These are phyloP conservation scores for Spialia ferax DNA, from an alignment of 2,888 invertebrate genomes.

Conservation along the genomic window DNA sequence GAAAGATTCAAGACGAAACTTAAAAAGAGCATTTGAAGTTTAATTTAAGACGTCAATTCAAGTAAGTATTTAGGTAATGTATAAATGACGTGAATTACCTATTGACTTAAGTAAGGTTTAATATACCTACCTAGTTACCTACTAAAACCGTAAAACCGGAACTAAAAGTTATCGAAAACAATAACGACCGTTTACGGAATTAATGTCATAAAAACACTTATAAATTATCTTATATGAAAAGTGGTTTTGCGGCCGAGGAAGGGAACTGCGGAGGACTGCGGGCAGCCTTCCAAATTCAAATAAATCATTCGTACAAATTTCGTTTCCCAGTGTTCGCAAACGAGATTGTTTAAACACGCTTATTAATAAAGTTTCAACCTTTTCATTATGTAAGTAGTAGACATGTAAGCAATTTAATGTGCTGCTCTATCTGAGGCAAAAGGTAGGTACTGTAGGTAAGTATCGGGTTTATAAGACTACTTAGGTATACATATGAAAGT, in stretches of 20 bases:
- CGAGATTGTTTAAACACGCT: conserved; percentile 57
- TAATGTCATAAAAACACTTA: conserved; percentile 25
- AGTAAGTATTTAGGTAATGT: no score
- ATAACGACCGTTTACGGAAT: conserved; percentile 15
- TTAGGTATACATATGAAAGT: neutral
- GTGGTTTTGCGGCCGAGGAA: conserved; percentile 17
- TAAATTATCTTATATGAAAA: conserved; percentile 32
- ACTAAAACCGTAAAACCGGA: no score
- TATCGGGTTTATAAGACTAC: no score
- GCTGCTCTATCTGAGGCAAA: neutral
- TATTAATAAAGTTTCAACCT: conserved; percentile 49
- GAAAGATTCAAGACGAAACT: no score
- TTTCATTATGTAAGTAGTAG: neutral
- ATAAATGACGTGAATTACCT: no score
- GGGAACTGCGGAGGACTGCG: conserved; percentile 46
- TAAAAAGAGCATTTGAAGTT: no score
- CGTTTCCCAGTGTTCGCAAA: conserved; percentile 63
- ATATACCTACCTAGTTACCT: no score
- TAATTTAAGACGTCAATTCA: no score
- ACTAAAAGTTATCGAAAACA: no score
- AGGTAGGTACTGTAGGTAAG: neutral
- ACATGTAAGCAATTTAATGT: neutral
- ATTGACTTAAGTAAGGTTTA: no score
- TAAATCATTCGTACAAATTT: conserved; percentile 72
- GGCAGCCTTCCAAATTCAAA: conserved; percentile 75